A percentile compares a stretch with the other conserved stretches of the same genome.
phyloP scores from a whole-genome alignment of 2,888 invertebrate genomes.

The Hirudinaria manillensis region DNA sequence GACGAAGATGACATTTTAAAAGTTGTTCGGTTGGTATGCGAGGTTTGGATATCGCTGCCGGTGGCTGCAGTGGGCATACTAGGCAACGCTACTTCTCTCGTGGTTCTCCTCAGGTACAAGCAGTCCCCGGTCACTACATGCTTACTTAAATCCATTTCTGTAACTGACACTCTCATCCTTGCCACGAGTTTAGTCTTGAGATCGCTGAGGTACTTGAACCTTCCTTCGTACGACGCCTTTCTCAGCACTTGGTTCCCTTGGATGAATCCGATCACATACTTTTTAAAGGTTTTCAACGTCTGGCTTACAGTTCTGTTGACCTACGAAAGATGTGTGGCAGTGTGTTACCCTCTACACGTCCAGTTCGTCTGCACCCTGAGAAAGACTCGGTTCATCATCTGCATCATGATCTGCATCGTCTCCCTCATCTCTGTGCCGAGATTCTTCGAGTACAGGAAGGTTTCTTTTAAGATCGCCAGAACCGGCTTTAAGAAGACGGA shows the following conservation, averaged over 20 bases:
- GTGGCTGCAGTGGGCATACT: slow-evolving; percentile 37
- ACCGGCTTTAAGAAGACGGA: slow-evolving; percentile 27
- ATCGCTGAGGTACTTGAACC: slow-evolving; percentile 30
- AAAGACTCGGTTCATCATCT: slow-evolving; percentile 34
- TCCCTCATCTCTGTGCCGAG: slow-evolving; percentile 36
- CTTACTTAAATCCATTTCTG: slow-evolving; percentile 37
- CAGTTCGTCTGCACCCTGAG: slow-evolving; percentile 38
- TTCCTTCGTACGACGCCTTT: slow-evolving; percentile 17
- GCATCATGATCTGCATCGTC: slow-evolving; percentile 30
- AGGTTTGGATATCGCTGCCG: slow-evolving; percentile 35
- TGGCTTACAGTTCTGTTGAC: slow-evolving; percentile 41
- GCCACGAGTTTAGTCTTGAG: slow-evolving; percentile 33
- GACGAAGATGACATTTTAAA: slow-evolving; percentile 4
- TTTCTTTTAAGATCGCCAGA: background rate
- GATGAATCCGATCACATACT: slow-evolving; percentile 36
- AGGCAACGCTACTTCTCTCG: slow-evolving; percentile 36
- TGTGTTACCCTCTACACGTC: slow-evolving; percentile 39
- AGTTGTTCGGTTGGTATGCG: slow-evolving; percentile 29
- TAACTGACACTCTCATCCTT: slow-evolving; percentile 37
- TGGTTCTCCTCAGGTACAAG: slow-evolving; percentile 37
- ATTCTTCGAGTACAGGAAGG: slow-evolving; percentile 37
- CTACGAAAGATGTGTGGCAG: slow-evolving; percentile 39
- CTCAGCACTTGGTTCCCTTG: slow-evolving; percentile 32
- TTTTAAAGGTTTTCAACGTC: slow-evolving; percentile 35
- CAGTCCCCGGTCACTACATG: slow-evolving; percentile 34